phyloP scores from a whole-genome alignment of 2,888 invertebrate genomes.

The Epiblema foenella region DNA sequence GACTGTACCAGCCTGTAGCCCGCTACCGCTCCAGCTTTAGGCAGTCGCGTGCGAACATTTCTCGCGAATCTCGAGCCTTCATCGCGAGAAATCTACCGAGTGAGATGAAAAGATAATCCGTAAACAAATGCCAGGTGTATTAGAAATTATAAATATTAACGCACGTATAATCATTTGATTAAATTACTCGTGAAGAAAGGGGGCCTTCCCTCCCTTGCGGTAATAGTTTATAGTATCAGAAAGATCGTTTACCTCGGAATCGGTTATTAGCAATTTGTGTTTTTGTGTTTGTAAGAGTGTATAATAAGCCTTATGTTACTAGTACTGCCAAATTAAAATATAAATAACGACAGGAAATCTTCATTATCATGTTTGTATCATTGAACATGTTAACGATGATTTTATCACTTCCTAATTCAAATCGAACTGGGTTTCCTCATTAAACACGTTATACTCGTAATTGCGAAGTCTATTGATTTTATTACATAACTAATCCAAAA shows the following conservation, averaged over 20 bases:
- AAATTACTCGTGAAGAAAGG: conserved; percentile 1
- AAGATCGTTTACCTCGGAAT: too few relatives aligned
- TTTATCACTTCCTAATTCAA: conserved; percentile 18
- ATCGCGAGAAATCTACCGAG: conserved; percentile 67
- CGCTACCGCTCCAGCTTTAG: conserved; percentile 47
- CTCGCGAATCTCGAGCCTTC: conserved; percentile 59
- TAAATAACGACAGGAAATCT: background rate
- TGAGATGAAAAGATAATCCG: conserved; percentile 57
- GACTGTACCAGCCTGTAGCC: too few relatives aligned
- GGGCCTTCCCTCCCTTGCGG: background rate
- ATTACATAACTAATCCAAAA: too few relatives aligned
- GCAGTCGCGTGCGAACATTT: conserved; percentile 50
- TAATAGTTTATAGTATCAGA: background rate
- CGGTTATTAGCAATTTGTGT: too few relatives aligned
- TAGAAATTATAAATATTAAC: conserved; percentile 33
- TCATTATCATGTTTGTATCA: background rate
- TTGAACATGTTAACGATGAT: background rate
- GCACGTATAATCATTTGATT: background rate
- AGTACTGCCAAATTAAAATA: background rate
- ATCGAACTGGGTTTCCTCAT: background rate
- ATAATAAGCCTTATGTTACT: too few relatives aligned
- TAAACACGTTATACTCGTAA: conserved; percentile 9
- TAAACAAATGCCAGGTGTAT: conserved; percentile 48
- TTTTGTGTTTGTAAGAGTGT: too few relatives aligned
- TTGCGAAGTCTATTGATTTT: conserved; percentile 2